Base-by-base conservation (phyloP, 2,113 vertebrate species). In the Xyrauchen texanus region DNA sequence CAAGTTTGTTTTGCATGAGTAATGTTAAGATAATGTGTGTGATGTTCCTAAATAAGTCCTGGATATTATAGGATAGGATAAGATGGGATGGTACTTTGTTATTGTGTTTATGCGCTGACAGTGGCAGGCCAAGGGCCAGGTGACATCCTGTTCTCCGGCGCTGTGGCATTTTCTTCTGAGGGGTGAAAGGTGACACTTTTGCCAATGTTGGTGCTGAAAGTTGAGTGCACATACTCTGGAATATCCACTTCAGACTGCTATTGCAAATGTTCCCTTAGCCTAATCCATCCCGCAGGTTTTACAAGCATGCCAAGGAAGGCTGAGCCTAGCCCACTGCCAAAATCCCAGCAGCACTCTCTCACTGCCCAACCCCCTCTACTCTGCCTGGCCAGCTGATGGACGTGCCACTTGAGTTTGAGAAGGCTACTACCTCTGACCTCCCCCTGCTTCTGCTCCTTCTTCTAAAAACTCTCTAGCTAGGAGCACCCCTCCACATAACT, bases 401-500 rank as follows among this genome's bases (percentile, higher is more conserved):
- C 86, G 78, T 89, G 85, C 89, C 69, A 90, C 82, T 72, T 81
- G 87, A 92, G 88, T 92, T 91, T 85, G 89, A 91, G 85, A 89
- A 93, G 94, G 89, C 85, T 85, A 83, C 89, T 93, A 95, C 95
- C 96, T 92, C 90, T 91, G 85, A 89, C 15, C 51, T 86, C 90
- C 83, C 90, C 69, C 85, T 81, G 57, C 86, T 85, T 89, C 87
- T 83, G 67, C 85, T 86, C 87, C 21, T 73, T 84, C 63, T 84
- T 84, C 86, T n/a, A 77, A 86, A 91, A 63, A 85, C 86, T 85
- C 91, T 92, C 91, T 69, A 90, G 92, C 94, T 88, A 90, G 94
- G 92, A 93, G 92, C 92, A 90, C 79, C 93, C 92, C 92, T 76
- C 74, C 88, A 89, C 93, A 94, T 93, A 95, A 95, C 94, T 98